Base-by-base conservation (phyloP, 2,113 vertebrate species). In the Varanus komodoensis region DNA sequence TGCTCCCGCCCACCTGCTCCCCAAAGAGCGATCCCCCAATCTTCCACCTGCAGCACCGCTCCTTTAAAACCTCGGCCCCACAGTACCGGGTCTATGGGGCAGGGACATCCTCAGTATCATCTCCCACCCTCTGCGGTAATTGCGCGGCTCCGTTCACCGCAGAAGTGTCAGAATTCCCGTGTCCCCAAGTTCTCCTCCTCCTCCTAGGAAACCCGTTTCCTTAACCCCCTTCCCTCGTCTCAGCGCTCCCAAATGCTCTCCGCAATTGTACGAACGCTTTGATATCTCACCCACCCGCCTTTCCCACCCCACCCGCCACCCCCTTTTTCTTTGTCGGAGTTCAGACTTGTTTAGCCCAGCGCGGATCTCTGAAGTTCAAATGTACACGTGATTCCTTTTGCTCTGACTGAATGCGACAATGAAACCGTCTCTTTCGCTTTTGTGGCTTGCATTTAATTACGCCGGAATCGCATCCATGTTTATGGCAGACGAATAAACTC, bases 391-490 rank as follows among this genome's bases (percentile, higher is more conserved):
- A 91, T 94, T 89, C 91, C 90, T 87, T 44, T 74, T 92, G 87
- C 7, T 85, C 90, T 96, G 95, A 97, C 91, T 97, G 97, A 97
- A 95, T 96, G 93, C 92, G 92, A 92, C 96, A 95, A 94, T 96
- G 96, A 95, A 94, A 96, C 96, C 87, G 95, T 94, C 96, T 95
- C 94, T 84, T 95, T 96, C 92, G 90, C 85, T 90, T 64, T 88
- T 93, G 95, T 92, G 91, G 94, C 95, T 96, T 97, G 96, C 96
- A 95, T 97, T 97, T 96, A 96, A 96, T 97, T 96, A 96, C 95
- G 78, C 73, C 85, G 89, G 89, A 91, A 90, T 95, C 92, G 89
- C 95, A 94, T 12, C 95, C 94, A 95, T 96, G 95, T 95, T 94
- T 96, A 96, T 91, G 93, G 89, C 94, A 95, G 82, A 94, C 93